Percentiles rank a stretch among this genome's conserved stretches.
Conservation (phyloP, 2,113 vertebrate genomes). For the Lanius collurio region DNA sequence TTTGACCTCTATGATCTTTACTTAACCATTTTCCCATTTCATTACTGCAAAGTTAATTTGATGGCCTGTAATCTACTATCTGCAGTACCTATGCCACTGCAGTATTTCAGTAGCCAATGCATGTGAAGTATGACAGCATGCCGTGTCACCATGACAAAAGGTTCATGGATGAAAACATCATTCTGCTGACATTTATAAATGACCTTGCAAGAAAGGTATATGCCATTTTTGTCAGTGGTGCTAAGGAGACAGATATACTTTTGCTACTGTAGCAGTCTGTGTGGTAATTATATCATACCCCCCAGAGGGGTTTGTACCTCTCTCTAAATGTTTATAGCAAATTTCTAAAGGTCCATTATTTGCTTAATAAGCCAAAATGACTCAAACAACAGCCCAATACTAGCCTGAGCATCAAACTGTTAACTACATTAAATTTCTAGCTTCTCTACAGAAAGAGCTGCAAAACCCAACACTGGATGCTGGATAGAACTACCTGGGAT, state of each 20-base stretch:
- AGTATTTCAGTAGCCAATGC: background rate
- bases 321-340: background rate
- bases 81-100: background rate
- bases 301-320: background rate
- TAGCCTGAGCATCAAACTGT: background rate
- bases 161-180: background rate
- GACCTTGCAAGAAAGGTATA: background rate
- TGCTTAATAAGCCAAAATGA: background rate
- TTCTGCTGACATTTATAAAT: background rate
- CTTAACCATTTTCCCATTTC: background rate
- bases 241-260: background rate
- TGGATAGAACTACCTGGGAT: background rate
- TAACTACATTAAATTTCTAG: background rate
- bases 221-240: background rate
- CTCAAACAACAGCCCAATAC: background rate
- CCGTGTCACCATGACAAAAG: background rate
- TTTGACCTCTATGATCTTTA: background rate
- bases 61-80: background rate
- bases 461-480: background rate
- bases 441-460: background rate
- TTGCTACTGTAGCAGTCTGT: background rate
- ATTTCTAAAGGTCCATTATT: background rate
- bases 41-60: background rate
- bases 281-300: background rate
- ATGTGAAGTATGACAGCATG: background rate